phyloP scores from a whole-genome alignment of 2,888 invertebrate species.

The Tetrapedia diversipes region DNA sequence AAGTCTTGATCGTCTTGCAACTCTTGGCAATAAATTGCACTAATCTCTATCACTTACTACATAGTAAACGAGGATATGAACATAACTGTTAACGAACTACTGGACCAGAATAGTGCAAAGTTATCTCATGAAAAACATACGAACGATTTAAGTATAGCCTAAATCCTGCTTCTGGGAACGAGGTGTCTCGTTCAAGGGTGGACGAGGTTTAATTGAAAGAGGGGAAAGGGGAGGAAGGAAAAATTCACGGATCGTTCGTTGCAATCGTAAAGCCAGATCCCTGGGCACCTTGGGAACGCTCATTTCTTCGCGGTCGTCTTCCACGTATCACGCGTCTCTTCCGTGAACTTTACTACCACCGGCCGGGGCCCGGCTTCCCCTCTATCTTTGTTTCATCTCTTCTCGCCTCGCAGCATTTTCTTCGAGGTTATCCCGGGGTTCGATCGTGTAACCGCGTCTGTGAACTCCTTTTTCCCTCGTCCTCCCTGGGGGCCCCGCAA shows the following conservation, averaged over 20 bases:
- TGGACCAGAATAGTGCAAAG: too few species aligned
- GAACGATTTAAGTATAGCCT: too few species aligned
- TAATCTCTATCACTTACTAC: too few species aligned
- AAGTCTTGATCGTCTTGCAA: too few species aligned
- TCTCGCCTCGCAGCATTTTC: slow-evolving; percentile 52
- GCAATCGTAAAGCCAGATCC: slow-evolving; percentile 76
- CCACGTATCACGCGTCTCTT: slow-evolving; percentile 72
- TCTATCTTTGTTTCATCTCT: slow-evolving; percentile 61
- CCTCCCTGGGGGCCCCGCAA: background rate
- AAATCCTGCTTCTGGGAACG: too few species aligned
- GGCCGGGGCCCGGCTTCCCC: slow-evolving; percentile 31
- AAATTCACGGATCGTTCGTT: slow-evolving; percentile 67
- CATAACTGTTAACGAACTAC: too few species aligned
- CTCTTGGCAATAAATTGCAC: too few species aligned
- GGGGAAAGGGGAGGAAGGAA: slow-evolving; percentile 49
- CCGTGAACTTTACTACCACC: slow-evolving; percentile 71
- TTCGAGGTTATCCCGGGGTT: slow-evolving; percentile 59
- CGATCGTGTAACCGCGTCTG: slow-evolving; percentile 55
- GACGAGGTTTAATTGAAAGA: too few species aligned
- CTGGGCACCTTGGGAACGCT: slow-evolving; percentile 65
- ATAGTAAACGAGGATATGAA: too few species aligned
- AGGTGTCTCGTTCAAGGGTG: too few species aligned
- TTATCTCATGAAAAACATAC: too few species aligned
- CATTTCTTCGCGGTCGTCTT: slow-evolving; percentile 54
- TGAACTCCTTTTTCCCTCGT: slow-evolving; percentile 35